Base-by-base conservation (phyloP, 2,113 vertebrate genomes). In the Cololabis saira region DNA sequence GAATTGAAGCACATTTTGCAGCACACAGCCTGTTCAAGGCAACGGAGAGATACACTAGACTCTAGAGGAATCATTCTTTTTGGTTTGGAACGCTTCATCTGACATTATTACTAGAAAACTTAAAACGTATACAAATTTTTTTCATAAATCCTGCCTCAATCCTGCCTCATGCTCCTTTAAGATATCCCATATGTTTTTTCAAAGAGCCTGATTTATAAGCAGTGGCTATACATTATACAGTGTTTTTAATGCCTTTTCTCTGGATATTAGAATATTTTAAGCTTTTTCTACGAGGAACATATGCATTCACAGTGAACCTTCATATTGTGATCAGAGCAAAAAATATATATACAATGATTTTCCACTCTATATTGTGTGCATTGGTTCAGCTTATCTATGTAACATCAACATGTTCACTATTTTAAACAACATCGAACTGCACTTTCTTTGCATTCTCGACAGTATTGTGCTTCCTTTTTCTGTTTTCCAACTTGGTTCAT, bases 401-500 rank as follows among this genome's bases (percentile, higher is more conserved):
- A 15, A 48, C 33, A 44, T 30, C 45, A 60, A 15, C 17, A 42
- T 70, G 15, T n/a, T 56, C 37, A 16, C 51, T 49, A 67, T 70
- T 82, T 68, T 51, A 44, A 74, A 53, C 53, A 52, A 67, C 40
- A 56, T 67, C 58, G 57, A 12, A 37, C 61, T 68, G 47, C 45
- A 30, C 12, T 63, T 57, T 64, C 43, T 42, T 66, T 41, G 14
- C 45, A 19, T 13, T 65, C 27, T 53, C 22, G 22, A 7, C 61
- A 43, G 7, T 12, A 17, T 17, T 30, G 14, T 33, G 30, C 60
- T 71, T 78, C 52, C 8, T 1, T 59, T 70, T 22, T 53, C 66
- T 62, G 22, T 76, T 61, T 71, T 67, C 63, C 21, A 52, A 24
- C 61, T 62, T 74, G 63, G 65, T 77, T 68, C 74, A 80, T 66